Conservation (phyloP, 2,113 vertebrate species). For the Apteryx mantelli region DNA sequence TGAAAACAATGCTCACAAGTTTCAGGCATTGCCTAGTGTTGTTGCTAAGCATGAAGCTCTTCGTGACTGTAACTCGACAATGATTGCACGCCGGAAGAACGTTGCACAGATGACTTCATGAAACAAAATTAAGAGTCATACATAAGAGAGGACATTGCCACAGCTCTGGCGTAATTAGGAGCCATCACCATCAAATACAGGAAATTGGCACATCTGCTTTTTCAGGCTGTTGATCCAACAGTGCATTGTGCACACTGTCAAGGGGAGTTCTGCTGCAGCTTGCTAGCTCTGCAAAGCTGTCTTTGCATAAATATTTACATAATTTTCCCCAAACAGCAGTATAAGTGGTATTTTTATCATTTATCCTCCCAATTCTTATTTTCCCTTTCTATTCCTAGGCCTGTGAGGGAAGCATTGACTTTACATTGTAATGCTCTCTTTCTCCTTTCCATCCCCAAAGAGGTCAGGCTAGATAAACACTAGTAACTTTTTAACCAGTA, state of each 20-base stretch:
- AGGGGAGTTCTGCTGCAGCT: slow-evolving; percentile 52
- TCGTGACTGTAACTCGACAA: slow-evolving; percentile 26
- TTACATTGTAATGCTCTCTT: background rate
- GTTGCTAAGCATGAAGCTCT: background rate
- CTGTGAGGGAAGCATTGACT: background rate
- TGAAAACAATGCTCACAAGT: background rate
- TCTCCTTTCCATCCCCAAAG: background rate
- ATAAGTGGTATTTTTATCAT: slow-evolving; percentile 47
- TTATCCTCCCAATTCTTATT: slow-evolving; percentile 53
- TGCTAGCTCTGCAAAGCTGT: slow-evolving; percentile 63
- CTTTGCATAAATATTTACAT: slow-evolving; percentile 72
- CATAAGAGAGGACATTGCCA: slow-evolving; percentile 74
- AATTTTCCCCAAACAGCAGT: slow-evolving; percentile 54
- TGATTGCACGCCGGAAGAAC: slow-evolving; percentile 42
- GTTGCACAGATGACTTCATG: slow-evolving; percentile 56
- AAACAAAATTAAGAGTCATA: slow-evolving; percentile 76
- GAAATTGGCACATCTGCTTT: slow-evolving; percentile 85
- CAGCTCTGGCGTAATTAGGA: slow-evolving; percentile 79
- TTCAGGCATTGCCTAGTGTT: background rate
- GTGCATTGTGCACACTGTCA: slow-evolving; percentile 53
- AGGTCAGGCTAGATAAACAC: background rate
- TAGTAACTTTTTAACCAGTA: background rate
- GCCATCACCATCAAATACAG: slow-evolving; percentile 80
- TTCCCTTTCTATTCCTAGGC: background rate
- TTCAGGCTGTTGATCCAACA: slow-evolving; percentile 71